Conservation (phyloP, 2,888 invertebrate genomes). For the Leptinotarsa rubiginosa region DNA sequence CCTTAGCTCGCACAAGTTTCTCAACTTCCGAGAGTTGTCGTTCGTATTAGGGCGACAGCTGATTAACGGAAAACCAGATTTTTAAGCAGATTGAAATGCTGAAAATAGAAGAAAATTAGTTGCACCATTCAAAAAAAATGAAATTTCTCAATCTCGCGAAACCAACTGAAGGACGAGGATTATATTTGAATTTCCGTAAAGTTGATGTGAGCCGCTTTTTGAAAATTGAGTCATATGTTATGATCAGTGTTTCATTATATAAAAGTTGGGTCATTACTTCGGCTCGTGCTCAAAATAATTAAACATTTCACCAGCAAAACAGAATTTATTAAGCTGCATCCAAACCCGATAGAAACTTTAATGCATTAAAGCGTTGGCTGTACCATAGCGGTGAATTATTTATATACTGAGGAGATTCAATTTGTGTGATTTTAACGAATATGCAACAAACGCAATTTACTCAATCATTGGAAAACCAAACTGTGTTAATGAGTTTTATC, state of each 20-base stretch:
- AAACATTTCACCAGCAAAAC: conserved; percentile 22
- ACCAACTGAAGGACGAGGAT: neutral
- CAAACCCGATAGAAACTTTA: conserved; percentile 25
- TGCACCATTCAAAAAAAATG: no score
- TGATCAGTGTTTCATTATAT: conserved; percentile 22
- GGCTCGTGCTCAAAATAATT: conserved; percentile 26
- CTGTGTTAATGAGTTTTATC: no score
- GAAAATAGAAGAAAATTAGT: no score
- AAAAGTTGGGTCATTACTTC: conserved; percentile 26
- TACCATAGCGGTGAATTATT: neutral
- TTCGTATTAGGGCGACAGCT: no score
- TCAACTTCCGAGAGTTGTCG: no score
- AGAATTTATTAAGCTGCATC: conserved; percentile 21
- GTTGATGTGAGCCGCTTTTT: conserved; percentile 11
- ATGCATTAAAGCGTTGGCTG: neutral
- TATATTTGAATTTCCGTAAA: neutral
- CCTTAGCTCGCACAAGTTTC: no score
- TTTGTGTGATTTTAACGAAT: neutral
- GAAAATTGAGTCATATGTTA: conserved; percentile 5
- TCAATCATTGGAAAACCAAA: no score
- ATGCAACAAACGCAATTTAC: no score
- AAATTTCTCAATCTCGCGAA: neutral
- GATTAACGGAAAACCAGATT: no score
- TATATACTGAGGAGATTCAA: neutral
- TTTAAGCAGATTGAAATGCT: no score